Base-by-base conservation (phyloP, 2,113 vertebrate species). In the Malurus alboscapulatus region DNA sequence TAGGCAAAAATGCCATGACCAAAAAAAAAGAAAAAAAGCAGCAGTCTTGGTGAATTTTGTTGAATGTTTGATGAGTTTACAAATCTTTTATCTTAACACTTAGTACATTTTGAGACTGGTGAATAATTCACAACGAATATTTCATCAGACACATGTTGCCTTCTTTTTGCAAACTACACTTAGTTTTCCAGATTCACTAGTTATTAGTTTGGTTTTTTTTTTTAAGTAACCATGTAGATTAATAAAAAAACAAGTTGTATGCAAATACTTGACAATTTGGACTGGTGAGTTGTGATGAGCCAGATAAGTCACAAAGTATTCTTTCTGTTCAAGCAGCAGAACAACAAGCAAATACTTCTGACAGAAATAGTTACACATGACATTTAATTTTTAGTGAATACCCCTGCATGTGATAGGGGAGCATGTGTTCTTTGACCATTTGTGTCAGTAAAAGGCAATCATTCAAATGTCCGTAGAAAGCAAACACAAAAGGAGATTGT, bases 71-170 rank as follows among this genome's bases (percentile, higher is more conserved):
- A 74, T 93, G 40, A 89, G 78, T 85, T 91, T 89, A 90, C 63
- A 86, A 88, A 93, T 92, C 88, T 93, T 90, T 92, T 92, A 92
- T 93, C 62, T 87, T 90, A 85, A 87, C 88, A 89, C 62, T 92
- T 94, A 76, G 63, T 83, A 42, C 47, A 69, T 34, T 92, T 87
- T 91, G 77, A 93, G 32, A 67, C 48, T 90, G 68, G 78, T 94
- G 82, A 93, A 93, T 92, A 93, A 93, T 94, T 93, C 3, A 2
- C 77, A 86, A 75, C 83, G 63, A 94, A 91, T 91, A 91, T 93
- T 95, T 93, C 62, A 91, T 91, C 53, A 86, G 90, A 88, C 63
- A 85, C 81, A 80, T 74, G 57, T 94, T 94, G 61, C 82, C 63
- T 91, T 84, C 61, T 77, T 93, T 92, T 83, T 82, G 34, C 78